phyloP scores from a whole-genome alignment of 2,797 vertebrate species.

The Siniperca obscura region DNA sequence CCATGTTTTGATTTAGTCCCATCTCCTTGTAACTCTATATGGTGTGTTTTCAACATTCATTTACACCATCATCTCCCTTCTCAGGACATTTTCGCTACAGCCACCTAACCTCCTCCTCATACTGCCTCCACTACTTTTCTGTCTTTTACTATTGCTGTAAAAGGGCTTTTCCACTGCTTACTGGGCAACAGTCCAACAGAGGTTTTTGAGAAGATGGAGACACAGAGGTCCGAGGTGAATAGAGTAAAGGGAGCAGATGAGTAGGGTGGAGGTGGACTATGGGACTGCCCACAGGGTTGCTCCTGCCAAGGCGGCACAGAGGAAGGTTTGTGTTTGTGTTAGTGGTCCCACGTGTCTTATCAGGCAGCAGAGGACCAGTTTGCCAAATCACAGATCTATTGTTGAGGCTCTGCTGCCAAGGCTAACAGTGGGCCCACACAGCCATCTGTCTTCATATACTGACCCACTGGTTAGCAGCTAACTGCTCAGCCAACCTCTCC shows the following conservation, averaged over 20 bases:
- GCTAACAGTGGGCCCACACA: slow-evolving; percentile 53
- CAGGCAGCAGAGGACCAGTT: slow-evolving; percentile 50
- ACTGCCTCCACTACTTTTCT: slow-evolving; percentile 3
- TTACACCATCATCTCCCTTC: slow-evolving; percentile 8
- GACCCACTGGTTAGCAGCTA: slow-evolving; percentile 51
- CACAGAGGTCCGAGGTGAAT: neutral
- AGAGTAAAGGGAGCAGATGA: neutral
- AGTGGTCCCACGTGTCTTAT: slow-evolving; percentile 59
- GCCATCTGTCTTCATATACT: slow-evolving; percentile 71
- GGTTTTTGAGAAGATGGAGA: slow-evolving; percentile 43
- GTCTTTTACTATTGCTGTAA: slow-evolving; percentile 34
- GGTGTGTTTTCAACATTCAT: slow-evolving; percentile 1
- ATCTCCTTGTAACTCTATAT: neutral
- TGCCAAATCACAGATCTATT: slow-evolving; percentile 61
- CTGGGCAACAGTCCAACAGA: slow-evolving; percentile 50
- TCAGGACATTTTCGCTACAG: neutral
- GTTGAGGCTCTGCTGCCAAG: slow-evolving; percentile 56
- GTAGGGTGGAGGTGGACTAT: slow-evolving; percentile 32
- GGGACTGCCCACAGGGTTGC: slow-evolving; percentile 35
- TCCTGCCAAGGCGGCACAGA: slow-evolving; percentile 66
- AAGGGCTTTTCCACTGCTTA: slow-evolving; percentile 41
- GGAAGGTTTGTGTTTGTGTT: slow-evolving; percentile 67
- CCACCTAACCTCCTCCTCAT: slow-evolving; percentile 17
- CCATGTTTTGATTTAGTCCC: neutral
- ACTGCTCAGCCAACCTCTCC: slow-evolving; percentile 48